phyloP scores from a whole-genome alignment of 2,888 invertebrate species.

The Lasiommata megera region DNA sequence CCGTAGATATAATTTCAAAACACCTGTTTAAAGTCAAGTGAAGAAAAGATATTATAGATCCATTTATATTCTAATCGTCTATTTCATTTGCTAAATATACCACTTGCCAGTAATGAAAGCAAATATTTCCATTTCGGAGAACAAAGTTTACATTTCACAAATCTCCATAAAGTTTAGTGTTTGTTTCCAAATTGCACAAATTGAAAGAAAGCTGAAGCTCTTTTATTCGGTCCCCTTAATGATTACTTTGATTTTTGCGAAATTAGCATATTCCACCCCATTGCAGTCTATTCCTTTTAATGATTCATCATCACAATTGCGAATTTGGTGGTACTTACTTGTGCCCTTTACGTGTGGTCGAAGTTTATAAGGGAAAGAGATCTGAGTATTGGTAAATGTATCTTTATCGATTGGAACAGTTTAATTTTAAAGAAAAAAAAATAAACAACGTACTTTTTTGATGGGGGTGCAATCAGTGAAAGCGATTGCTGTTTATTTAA shows the following conservation, averaged over 20 bases:
- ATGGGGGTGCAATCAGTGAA: no score
- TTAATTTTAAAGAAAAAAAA: no score
- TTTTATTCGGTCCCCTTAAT: constrained; percentile 26
- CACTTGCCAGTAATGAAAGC: not conserved
- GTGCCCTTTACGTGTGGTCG: constrained; percentile 27
- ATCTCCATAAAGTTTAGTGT: not conserved
- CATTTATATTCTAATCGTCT: no score
- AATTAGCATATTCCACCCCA: constrained; percentile 42
- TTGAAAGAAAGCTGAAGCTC: constrained; percentile 16
- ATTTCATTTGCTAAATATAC: not conserved
- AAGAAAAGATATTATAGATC: no score
- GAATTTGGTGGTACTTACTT: constrained; percentile 52
- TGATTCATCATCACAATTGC: constrained; percentile 66
- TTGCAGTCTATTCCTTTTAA: constrained; percentile 65
- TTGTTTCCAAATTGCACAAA: constrained; percentile 23
- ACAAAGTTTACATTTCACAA: constrained; percentile 5
- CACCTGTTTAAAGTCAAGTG: no score
- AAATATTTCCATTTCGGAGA: not conserved
- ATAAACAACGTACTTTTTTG: no score
- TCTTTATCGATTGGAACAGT: no score
- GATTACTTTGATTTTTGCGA: constrained; percentile 44
- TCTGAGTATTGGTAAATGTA: not conserved
- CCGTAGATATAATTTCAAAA: no score
- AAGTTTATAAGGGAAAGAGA: constrained; percentile 9
- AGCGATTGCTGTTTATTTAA: no score